These are phyloP conservation scores for Eucidaris tribuloides DNA, from an alignment of 35 echinoderm and acorn worm genomes.

Conservation along the genomic window DNA sequence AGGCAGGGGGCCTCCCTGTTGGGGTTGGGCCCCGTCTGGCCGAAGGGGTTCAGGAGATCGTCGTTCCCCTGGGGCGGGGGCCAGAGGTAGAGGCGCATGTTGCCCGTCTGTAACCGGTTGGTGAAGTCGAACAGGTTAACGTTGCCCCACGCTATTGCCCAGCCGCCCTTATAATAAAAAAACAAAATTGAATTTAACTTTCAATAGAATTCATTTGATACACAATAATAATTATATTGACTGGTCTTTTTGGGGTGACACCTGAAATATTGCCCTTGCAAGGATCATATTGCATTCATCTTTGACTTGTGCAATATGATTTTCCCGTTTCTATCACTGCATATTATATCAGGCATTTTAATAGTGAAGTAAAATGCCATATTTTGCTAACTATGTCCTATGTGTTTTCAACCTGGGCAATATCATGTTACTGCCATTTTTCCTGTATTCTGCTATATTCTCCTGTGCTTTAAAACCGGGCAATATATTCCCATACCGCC, in stretches of 20 bases:
- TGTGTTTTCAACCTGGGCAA: no score
- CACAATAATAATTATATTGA: not conserved
- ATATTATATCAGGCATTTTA: not conserved
- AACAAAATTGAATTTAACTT: not conserved
- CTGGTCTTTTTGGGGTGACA: not conserved
- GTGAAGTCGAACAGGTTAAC: constrained; percentile 97
- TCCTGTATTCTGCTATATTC: no score
- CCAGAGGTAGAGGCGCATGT: constrained; percentile 95
- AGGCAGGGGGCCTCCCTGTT: constrained; percentile 97
- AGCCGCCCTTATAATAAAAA: constrained; percentile 56
- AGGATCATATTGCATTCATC: not conserved
- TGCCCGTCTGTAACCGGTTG: constrained; percentile 90
- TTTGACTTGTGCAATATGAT: not conserved
- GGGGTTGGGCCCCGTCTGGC: constrained; percentile 91
- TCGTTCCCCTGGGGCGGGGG: constrained; percentile 88
- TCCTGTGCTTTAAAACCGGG: no score
- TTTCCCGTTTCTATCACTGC: not conserved
- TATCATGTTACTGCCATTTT: no score
- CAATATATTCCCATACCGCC: no score
- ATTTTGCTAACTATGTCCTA: no score
- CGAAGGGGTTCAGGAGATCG: constrained; percentile 85
- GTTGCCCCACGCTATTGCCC: constrained; percentile 96
- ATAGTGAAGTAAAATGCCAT: no score
- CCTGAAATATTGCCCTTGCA: not conserved
- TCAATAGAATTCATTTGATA: not conserved